phyloP scores from a whole-genome alignment of 2,797 vertebrate species.

The Ctenochaetus hawaiiensis region DNA sequence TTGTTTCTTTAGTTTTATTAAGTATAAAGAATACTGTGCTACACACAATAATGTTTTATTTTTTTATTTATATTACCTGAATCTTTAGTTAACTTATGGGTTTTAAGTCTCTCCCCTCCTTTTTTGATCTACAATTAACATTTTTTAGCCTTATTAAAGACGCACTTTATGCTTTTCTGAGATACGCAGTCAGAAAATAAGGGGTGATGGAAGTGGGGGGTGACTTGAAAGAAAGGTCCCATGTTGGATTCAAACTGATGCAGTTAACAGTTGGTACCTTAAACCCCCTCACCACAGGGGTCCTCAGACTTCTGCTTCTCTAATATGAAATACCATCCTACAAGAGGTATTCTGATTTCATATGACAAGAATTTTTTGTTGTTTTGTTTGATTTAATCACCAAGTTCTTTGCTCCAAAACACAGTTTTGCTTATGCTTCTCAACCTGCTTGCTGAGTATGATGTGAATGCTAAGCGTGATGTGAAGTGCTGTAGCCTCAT shows the following conservation, averaged over 20 bases:
- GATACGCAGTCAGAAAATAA: neutral
- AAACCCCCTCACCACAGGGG: neutral
- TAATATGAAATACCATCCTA: neutral
- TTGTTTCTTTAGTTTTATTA: neutral
- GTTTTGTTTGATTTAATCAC: conserved; percentile 37
- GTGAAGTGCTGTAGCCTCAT: conserved; percentile 48
- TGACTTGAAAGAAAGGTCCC: neutral
- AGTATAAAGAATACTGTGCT: no score
- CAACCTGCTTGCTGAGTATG: conserved; percentile 30
- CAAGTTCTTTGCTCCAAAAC: conserved; percentile 11
- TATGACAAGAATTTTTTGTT: conserved; percentile 5
- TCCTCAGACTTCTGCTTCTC: neutral
- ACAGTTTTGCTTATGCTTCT: conserved; percentile 19
- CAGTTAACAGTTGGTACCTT: neutral
- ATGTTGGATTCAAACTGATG: neutral
- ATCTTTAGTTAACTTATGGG: neutral
- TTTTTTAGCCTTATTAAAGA: neutral
- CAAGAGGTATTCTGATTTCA: conserved; percentile 8
- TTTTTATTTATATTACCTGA: neutral
- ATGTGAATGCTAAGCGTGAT: conserved; percentile 46
- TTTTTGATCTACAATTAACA: neutral
- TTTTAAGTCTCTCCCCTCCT: neutral
- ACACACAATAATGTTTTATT: neutral
- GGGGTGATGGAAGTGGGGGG: neutral
- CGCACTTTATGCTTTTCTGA: neutral